Evolutionary conservation across 1,140 invertebrate species (phyloP), one percentile per base, ranked within the genome.

Genomic region (Nomia melanderi): DNA sequence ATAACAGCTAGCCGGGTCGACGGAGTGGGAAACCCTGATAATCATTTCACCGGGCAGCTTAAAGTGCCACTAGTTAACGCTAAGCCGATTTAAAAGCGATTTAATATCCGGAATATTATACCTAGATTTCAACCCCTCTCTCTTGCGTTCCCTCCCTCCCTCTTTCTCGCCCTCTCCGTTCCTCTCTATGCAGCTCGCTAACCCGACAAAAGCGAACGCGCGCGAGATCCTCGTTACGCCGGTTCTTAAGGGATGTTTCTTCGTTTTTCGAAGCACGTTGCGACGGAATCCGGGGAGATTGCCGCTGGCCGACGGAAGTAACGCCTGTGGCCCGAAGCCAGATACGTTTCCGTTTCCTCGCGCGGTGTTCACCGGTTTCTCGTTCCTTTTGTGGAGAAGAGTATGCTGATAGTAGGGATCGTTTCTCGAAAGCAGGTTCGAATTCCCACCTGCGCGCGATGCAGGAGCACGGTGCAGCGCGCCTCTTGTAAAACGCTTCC

Each of bases 11-110:
- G 90, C 80, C 84, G 82, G 86, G 84, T 82, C 89, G 80, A 88
- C 90, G 88, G 89, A 89, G 88, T 91, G 91, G 90, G 89, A 89
- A 91, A 80, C 88, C 86, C 90, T 91, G 92, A 92, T 92, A 92
- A 92, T 92, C 92, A 92, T 92, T 92, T 92, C 90, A 92, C 88
- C 86, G 88, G 89, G 88, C 91, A 92, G 92, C 91, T 92, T 92
- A 92, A 92, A 92, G 91, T 92, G 91, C 91, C 92, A 92, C 90
- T 92, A 92, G 91, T 92, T 92, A 92, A 92, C 90, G 89, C 87
- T 93, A 93, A 92, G 91, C 92, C 91, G 92, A 92, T 93, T 93
- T 92, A 92, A 92, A 92, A 92, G 90, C 91, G 91, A 91, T 92
- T 92, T 91, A 91, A 92, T 92, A 92, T 92, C 90, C 87, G 83